These are phyloP conservation scores for Ivindomyrus marchei DNA, from an alignment of 2,113 vertebrate species.

Conservation along the genomic window DNA sequence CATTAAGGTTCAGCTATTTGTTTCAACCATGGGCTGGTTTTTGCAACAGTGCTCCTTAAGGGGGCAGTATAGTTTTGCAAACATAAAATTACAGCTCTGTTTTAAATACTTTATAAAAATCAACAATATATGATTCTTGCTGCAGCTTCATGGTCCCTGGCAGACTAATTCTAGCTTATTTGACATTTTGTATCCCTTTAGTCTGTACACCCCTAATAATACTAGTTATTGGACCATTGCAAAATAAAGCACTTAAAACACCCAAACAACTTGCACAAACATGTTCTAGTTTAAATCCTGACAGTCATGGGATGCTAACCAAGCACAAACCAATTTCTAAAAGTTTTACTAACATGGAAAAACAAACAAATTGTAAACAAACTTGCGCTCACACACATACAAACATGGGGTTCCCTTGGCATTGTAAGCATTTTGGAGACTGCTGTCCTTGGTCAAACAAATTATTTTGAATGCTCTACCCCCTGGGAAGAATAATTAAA, in stretches of 20 bases:
- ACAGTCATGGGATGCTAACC: background rate
- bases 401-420: background rate
- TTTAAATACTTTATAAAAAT: background rate
- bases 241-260: background rate
- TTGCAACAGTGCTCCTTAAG: background rate
- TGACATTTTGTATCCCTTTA: background rate
- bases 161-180: background rate
- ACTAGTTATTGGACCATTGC: background rate
- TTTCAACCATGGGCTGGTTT: background rate
- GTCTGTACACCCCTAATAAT: background rate
- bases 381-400: background rate
- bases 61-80: background rate
- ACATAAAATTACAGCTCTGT: background rate
- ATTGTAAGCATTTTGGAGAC: background rate
- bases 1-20: background rate
- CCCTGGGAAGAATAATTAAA: background rate
- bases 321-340: background rate
- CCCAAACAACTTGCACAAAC: background rate
- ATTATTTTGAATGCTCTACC: background rate
- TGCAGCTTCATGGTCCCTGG: background rate
- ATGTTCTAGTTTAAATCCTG: background rate
- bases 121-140: background rate
- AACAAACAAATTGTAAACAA: background rate
- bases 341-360: background rate
- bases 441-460: background rate